These are phyloP conservation scores for Metridium senile DNA, from an alignment of 92 coral and sea anemone genomes.

Conservation along the genomic window DNA sequence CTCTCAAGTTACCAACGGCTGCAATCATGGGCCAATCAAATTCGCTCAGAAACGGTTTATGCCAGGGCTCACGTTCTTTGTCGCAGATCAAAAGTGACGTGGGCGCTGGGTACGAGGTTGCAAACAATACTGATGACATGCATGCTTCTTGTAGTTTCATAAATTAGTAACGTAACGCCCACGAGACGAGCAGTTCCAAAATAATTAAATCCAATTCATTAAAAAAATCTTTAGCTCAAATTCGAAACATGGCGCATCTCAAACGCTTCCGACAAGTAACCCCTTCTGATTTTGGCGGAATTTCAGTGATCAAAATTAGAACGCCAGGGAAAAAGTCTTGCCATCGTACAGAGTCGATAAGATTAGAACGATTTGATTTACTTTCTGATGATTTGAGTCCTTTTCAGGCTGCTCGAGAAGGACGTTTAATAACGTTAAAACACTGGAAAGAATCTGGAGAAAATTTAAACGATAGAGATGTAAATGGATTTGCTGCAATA, in stretches of 20 bases:
- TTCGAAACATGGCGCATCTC: background rate
- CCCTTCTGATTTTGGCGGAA: background rate
- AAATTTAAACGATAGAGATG: conserved; percentile 22
- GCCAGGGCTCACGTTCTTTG: too few relatives aligned
- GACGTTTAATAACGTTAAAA: conserved; percentile 8
- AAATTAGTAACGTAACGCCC: too few relatives aligned
- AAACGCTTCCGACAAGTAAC: background rate
- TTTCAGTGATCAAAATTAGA: conserved; percentile 21
- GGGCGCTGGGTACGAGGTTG: too few relatives aligned
- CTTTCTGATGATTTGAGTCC: conserved; percentile 28
- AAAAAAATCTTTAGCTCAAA: background rate
- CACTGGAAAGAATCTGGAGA: conserved; percentile 18
- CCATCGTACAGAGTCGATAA: conserved; percentile 13
- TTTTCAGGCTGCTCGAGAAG: conserved; percentile 34
- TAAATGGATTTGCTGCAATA: conserved; percentile 50
- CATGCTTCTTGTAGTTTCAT: too few relatives aligned
- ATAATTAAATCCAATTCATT: too few relatives aligned
- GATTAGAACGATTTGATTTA: conserved; percentile 24
- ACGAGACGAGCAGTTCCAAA: too few relatives aligned
- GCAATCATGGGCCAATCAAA: too few relatives aligned
- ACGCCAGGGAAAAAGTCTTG: conserved; percentile 8
- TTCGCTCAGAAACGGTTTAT: too few relatives aligned
- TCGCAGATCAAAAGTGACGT: too few relatives aligned
- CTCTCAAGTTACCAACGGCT: too few relatives aligned
- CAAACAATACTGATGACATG: too few relatives aligned